These are phyloP conservation scores for Acanthurus leucopareius DNA, from an alignment of 2,797 vertebrate genomes.

Conservation along the genomic window DNA sequence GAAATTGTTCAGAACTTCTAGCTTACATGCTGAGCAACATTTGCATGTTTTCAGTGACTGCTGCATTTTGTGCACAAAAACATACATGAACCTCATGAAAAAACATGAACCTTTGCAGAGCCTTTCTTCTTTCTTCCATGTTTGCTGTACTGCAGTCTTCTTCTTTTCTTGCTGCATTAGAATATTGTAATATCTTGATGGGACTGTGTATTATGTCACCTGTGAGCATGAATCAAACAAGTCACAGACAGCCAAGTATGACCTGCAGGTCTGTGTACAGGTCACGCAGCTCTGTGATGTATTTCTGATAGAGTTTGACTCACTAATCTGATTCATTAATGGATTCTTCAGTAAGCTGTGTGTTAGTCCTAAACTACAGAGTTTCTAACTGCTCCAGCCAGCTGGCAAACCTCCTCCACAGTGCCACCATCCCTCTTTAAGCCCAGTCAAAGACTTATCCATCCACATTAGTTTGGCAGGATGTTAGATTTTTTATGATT, in stretches of 20 bases:
- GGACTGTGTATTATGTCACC: neutral
- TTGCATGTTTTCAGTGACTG: constrained; percentile 2
- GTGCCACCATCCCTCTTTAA: constrained; percentile 15
- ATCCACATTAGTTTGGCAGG: constrained; percentile 41
- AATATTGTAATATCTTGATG: neutral
- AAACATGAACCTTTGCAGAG: neutral
- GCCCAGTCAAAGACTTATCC: constrained; percentile 46
- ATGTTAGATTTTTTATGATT: constrained; percentile 47
- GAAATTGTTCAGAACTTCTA: neutral
- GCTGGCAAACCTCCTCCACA: constrained; percentile 51
- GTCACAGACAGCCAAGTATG: constrained; percentile 8
- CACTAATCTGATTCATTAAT: constrained; percentile 60
- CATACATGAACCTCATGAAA: no score
- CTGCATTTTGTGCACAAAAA: neutral
- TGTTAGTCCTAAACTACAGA: constrained; percentile 44
- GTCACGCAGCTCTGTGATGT: constrained; percentile 9
- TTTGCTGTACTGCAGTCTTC: neutral
- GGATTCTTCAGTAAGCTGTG: constrained; percentile 43
- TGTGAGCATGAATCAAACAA: neutral
- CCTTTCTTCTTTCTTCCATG: neutral
- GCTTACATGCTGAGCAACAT: neutral
- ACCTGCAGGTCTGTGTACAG: neutral
- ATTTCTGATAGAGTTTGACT: constrained; percentile 30
- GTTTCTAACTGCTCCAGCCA: constrained; percentile 45
- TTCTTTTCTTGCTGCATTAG: neutral